phyloP scores from a whole-genome alignment of 1,140 invertebrate genomes.

The Sminthurinus signatus region DNA sequence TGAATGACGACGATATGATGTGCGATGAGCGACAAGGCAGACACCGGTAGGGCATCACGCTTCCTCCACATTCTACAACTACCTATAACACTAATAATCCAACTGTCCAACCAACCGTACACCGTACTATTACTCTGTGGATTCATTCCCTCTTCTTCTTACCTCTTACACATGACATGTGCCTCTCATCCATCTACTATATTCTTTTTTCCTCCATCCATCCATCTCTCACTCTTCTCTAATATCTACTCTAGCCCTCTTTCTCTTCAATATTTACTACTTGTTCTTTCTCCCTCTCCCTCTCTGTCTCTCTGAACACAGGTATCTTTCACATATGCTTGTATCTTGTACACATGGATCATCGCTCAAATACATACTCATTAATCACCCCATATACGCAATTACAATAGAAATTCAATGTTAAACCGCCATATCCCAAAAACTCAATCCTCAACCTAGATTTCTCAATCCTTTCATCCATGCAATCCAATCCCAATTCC shows the following conservation, averaged over 20 bases:
- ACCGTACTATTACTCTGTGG: too few species aligned
- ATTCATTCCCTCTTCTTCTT: background rate
- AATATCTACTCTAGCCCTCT: too few species aligned
- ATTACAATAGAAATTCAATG: background rate
- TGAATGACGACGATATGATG: background rate
- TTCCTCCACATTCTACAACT: too few species aligned
- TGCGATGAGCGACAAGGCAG: background rate
- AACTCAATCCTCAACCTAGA: background rate
- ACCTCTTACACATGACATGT: background rate
- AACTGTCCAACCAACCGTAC: slow-evolving; percentile 3
- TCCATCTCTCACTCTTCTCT: too few species aligned
- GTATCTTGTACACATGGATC: too few species aligned
- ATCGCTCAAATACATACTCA: background rate
- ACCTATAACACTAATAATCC: background rate
- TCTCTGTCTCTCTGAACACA: too few species aligned
- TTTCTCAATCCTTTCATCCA: background rate
- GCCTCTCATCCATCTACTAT: background rate
- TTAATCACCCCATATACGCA: background rate
- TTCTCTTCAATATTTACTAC: too few species aligned
- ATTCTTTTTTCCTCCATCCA: too few species aligned
- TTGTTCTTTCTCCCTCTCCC: too few species aligned
- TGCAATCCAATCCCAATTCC: background rate
- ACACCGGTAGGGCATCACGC: background rate
- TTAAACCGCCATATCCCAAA: background rate
- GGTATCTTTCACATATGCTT: too few species aligned